Conservation (phyloP, 2,888 invertebrate genomes). For the Petrolisthes cinctipes region DNA sequence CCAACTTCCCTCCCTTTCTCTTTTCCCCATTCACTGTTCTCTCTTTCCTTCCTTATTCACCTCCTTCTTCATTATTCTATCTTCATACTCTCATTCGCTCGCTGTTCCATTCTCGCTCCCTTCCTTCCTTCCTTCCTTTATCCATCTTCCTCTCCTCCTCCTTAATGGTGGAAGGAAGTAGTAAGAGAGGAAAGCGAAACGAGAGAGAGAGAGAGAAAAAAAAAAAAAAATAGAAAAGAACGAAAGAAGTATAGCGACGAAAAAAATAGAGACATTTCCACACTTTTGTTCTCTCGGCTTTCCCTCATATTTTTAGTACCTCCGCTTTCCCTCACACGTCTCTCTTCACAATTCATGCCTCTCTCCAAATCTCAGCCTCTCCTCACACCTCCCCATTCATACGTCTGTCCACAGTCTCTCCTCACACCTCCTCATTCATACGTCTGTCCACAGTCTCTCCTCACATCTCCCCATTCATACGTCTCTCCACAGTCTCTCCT, state of each 20-base stretch:
- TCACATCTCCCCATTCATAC: neutral
- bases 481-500: neutral
- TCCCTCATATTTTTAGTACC: neutral
- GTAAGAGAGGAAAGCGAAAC: too few species aligned
- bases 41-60: neutral
- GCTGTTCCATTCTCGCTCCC: neutral
- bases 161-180: too few species aligned
- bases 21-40: neutral
- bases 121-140: neutral
- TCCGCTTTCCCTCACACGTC: neutral
- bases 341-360: neutral
- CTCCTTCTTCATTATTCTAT: neutral
- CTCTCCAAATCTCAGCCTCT: neutral
- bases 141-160: neutral
- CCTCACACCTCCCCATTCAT: neutral
- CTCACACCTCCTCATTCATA: slow-evolving; percentile 3
- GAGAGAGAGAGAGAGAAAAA: too few species aligned
- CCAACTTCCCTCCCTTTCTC: too few species aligned
- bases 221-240: too few species aligned
- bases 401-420: neutral
- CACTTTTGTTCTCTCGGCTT: neutral
- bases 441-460: neutral
- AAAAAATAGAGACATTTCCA: too few species aligned
- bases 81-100: neutral
- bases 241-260: too few species aligned